Percentiles rank a stretch among this genome's conserved stretches.
Conservation (phyloP, 1,140 invertebrate species). For the Brachionus paranguensis region DNA sequence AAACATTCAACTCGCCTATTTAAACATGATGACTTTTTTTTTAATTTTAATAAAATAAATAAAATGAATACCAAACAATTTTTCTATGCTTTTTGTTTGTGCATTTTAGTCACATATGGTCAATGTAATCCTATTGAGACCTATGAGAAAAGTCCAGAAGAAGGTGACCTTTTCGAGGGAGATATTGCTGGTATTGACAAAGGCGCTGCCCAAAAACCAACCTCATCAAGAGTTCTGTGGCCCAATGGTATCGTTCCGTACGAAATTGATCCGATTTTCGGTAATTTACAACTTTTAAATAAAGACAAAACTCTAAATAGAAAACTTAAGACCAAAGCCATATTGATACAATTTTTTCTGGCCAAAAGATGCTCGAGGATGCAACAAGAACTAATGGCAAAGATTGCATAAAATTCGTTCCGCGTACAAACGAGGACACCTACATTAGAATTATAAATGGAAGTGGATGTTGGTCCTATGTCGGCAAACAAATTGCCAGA, state of each 20-base stretch:
- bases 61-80: neutral
- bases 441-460: conserved; percentile 24
- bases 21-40: neutral
- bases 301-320: neutral
- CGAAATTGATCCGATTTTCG: conserved; percentile 1
- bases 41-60: neutral
- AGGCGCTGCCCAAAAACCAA: conserved; percentile 12
- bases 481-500: neutral
- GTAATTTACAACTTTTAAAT: neutral
- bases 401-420: conserved; percentile 24
- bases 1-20: neutral
- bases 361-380: conserved; percentile 11
- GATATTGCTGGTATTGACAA: conserved; percentile 27
- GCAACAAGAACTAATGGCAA: neutral
- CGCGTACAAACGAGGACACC: conserved; percentile 3
- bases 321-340: neutral
- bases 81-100: neutral
- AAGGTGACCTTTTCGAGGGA: conserved; percentile 39
- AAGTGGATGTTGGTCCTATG: conserved; percentile 37
- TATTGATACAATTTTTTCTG: conserved; percentile 4
- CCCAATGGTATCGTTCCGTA: conserved; percentile 27
- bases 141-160: conserved; percentile 18
- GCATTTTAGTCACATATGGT: neutral
- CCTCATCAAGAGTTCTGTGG: neutral
- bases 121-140: neutral